A percentile compares a stretch with the other conserved stretches of the same genome.
phyloP scores from a whole-genome alignment of 1,140 invertebrate genomes.

The Pseudoatta argentina region DNA sequence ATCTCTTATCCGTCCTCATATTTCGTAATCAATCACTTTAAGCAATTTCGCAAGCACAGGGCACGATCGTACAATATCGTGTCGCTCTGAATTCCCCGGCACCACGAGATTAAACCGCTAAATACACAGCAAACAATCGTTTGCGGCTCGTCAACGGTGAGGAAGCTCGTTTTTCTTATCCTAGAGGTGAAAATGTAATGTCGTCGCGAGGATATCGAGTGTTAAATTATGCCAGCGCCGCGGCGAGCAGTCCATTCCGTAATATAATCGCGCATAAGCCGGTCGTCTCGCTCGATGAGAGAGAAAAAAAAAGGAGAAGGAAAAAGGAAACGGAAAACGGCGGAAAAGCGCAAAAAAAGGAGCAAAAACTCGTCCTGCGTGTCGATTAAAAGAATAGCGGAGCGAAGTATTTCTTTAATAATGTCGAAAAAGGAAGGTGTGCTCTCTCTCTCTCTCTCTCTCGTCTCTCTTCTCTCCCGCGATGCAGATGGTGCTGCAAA shows the following conservation, averaged over 20 bases:
- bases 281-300: neutral
- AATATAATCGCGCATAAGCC: conserved; percentile 51
- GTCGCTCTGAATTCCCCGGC: conserved; percentile 18
- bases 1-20: neutral
- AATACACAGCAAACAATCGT: conserved; percentile 54
- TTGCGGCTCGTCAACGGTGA: conserved; percentile 26
- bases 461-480: neutral
- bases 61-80: conserved; percentile 9
- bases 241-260: conserved; percentile 31
- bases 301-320: neutral
- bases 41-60: conserved; percentile 28
- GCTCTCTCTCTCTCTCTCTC: too few relatives aligned
- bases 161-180: conserved; percentile 38
- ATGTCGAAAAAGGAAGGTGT: conserved; percentile 39
- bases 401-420: conserved; percentile 63
- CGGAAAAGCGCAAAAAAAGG: conserved; percentile 16
- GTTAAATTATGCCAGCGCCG: conserved; percentile 47
- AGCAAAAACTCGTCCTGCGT: conserved; percentile 22
- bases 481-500: conserved; percentile 61
- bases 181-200: conserved; percentile 19
- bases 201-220: conserved; percentile 34
- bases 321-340: neutral
- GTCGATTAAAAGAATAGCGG: conserved; percentile 56
- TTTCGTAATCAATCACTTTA: conserved; percentile 46
- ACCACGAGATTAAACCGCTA: conserved; percentile 53